Evolutionary conservation across 2,113 vertebrate genomes (phyloP).

Genomic region (Megalops atlanticus): DNA sequence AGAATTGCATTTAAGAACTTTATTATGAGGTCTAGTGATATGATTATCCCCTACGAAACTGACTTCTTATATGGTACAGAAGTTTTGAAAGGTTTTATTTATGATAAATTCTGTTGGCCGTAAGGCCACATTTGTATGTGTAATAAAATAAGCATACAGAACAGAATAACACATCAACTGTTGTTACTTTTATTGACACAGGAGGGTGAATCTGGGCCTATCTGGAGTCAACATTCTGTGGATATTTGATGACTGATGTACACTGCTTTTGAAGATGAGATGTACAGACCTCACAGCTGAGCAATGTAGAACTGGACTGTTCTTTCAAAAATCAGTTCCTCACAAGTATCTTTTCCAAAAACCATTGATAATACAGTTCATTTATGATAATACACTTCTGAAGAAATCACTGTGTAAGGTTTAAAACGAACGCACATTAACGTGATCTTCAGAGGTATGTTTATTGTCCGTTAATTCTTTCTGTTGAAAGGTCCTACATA

Average conservation of each 20-base stretch:
- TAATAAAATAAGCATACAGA: neutral
- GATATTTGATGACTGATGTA: constrained; percentile 81
- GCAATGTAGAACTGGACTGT: neutral
- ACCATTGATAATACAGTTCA: neutral
- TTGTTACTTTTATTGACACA: constrained; percentile 49
- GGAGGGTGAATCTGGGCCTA: constrained; percentile 90
- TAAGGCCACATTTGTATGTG: no score
- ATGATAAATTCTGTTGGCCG: neutral
- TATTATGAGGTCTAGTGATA: no score
- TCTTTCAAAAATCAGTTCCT: neutral
- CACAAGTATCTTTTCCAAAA: neutral
- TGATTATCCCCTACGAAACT: no score
- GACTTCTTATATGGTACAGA: no score
- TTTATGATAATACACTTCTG: neutral
- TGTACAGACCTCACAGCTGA: neutral
- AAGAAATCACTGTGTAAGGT: no score
- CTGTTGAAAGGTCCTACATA: no score
- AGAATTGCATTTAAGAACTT: neutral
- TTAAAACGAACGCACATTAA: no score
- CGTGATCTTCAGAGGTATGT: no score
- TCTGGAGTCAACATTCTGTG: constrained; percentile 94
- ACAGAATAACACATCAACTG: neutral
- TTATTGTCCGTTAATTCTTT: no score
- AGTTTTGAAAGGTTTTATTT: no score
- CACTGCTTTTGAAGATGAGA: neutral